phyloP scores from a whole-genome alignment of 2,888 invertebrate genomes.

The Heliconius erato region DNA sequence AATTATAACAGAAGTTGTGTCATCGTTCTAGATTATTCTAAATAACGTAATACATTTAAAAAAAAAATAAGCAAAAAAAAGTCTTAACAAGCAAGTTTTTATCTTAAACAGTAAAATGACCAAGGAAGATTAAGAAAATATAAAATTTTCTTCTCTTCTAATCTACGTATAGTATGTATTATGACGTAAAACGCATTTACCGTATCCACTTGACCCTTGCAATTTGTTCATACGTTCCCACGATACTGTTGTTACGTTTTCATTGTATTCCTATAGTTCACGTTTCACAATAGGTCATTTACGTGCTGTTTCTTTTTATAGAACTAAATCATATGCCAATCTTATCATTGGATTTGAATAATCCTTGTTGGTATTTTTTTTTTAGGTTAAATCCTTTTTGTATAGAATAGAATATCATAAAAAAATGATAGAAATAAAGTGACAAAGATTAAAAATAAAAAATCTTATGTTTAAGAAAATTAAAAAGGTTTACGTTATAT shows the following conservation, averaged over 20 bases:
- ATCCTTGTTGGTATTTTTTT: not conserved
- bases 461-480: too few relatives aligned
- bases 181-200: slow-evolving; percentile 46
- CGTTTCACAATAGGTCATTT: slow-evolving; percentile 63
- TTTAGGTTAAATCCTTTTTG: too few relatives aligned
- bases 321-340: slow-evolving; percentile 42
- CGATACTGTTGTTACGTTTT: slow-evolving; percentile 60
- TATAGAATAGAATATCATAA: too few relatives aligned
- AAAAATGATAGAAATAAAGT: too few relatives aligned
- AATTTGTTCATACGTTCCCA: slow-evolving; percentile 63
- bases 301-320: slow-evolving; percentile 58
- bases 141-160: slow-evolving; percentile 10
- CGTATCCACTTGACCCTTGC: slow-evolving; percentile 56
- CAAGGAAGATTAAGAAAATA: not conserved
- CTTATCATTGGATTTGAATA: slow-evolving; percentile 31
- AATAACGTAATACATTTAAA: not conserved
- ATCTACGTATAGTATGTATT: slow-evolving; percentile 34
- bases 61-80: not conserved
- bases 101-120: not conserved
- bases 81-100: not conserved
- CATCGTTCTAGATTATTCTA: not conserved
- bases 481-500: too few relatives aligned
- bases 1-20: not conserved
- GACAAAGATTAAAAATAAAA: too few relatives aligned
- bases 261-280: slow-evolving; percentile 54